Evolutionary conservation across 2,113 vertebrate species (phyloP).

Genomic region (Ciconia boyciana): DNA sequence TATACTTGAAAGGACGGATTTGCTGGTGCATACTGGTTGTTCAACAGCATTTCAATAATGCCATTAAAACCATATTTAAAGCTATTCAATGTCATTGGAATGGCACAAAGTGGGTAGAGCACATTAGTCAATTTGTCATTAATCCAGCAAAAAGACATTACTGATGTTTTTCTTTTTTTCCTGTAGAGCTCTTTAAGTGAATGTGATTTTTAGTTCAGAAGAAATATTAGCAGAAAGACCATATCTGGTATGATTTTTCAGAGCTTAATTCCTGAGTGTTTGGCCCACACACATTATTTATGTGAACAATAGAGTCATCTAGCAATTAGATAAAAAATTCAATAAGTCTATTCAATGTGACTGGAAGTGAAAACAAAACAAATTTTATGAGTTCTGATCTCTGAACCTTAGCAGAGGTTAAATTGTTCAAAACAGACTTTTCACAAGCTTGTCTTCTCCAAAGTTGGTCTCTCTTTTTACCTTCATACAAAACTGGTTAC

Average conservation of each 20-base stretch:
- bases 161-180: background rate
- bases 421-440: background rate
- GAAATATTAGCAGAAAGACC: background rate
- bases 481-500: background rate
- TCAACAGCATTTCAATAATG: constrained; percentile 30
- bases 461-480: background rate
- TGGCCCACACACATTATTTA: background rate
- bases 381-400: constrained; percentile 10
- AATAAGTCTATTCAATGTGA: background rate
- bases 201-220: background rate
- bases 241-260: background rate
- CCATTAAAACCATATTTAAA: constrained; percentile 50
- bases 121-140: constrained; percentile 39
- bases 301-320: background rate
- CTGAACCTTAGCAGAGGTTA: constrained; percentile 28
- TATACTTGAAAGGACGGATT: background rate
- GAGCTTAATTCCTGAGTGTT: background rate
- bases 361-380: constrained; percentile 11
- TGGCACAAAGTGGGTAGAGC: background rate
- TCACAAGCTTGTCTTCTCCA: background rate
- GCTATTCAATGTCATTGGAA: background rate
- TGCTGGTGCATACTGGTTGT: background rate
- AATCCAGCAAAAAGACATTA: constrained; percentile 33
- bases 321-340: background rate
- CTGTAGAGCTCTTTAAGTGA: background rate